phyloP scores from a whole-genome alignment of 2,888 invertebrate genomes.

The Didymodactylos carnosus region DNA sequence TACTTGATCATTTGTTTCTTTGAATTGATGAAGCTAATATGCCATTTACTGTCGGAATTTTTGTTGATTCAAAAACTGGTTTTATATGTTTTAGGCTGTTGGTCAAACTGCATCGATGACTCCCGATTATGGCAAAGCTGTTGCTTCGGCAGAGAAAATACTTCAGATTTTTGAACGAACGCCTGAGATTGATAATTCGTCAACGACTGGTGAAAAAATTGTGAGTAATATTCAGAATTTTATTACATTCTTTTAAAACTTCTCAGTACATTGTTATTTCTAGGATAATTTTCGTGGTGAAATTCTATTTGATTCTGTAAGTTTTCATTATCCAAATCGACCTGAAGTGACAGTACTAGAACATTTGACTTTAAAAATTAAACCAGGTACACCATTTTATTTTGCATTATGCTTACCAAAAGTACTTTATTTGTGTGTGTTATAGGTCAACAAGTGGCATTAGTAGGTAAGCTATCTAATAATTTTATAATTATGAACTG shows the following conservation, averaged over 20 bases:
- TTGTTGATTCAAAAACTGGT: too few relatives aligned
- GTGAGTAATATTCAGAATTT: not conserved
- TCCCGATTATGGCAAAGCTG: conserved; percentile 27
- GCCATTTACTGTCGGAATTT: too few relatives aligned
- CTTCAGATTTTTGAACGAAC: conserved; percentile 23
- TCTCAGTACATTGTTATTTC: not conserved
- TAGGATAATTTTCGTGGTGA: conserved; percentile 12
- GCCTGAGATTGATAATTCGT: conserved; percentile 23
- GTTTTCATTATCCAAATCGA: conserved; percentile 29
- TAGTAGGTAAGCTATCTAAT: too few relatives aligned
- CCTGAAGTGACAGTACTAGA: conserved; percentile 22
- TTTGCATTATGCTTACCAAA: not conserved
- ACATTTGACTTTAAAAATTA: not conserved
- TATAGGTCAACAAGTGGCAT: not conserved
- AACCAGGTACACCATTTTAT: not conserved
- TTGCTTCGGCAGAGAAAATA: conserved; percentile 23
- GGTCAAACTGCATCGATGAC: conserved; percentile 18
- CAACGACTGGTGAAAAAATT: conserved; percentile 18
- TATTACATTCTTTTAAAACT: too few relatives aligned
- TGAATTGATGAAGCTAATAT: too few relatives aligned
- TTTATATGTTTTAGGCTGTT: too few relatives aligned
- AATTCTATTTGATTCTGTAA: conserved; percentile 32
- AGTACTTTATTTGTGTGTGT: not conserved
- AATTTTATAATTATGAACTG: too few relatives aligned
- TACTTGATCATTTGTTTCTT: too few relatives aligned